Conservation (phyloP, 2,888 invertebrate genomes). For the Pristionchus fissidentatus region DNA sequence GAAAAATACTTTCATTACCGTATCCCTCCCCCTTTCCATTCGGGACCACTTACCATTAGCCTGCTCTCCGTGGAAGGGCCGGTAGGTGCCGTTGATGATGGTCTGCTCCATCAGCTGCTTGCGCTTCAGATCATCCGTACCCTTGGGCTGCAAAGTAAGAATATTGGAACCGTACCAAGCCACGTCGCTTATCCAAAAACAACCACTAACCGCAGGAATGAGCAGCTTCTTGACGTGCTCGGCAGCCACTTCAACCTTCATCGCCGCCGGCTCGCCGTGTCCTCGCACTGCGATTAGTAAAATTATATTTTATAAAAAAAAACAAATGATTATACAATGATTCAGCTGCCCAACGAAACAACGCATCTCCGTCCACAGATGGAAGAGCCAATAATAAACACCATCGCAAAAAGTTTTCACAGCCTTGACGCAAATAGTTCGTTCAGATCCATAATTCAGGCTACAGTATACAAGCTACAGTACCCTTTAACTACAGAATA, state of each 20-base stretch:
- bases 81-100: conserved; percentile 99
- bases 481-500: conserved; percentile 19
- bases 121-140: conserved; percentile 99
- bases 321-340: conserved; percentile 48
- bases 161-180: neutral
- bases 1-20: no score
- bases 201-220: conserved; percentile 86
- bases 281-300: conserved; percentile 84
- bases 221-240: conserved; percentile 98
- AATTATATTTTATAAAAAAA: no score
- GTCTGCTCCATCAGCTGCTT: conserved; percentile 99
- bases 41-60: conserved; percentile 5
- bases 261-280: conserved; percentile 93
- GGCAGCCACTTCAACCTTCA: conserved; percentile 94
- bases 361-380: no score
- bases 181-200: no score
- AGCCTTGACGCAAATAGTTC: no score
- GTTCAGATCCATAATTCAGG: no score
- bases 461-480: neutral
- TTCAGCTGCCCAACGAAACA: no score
- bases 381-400: no score
- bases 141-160: conserved; percentile 88
- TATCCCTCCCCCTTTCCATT: neutral
- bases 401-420: no score
- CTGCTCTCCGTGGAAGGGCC: conserved; percentile 76